phyloP scores from a whole-genome alignment of 53 echinoderm and acorn worm genomes.

The Paracentrotus lividus region DNA sequence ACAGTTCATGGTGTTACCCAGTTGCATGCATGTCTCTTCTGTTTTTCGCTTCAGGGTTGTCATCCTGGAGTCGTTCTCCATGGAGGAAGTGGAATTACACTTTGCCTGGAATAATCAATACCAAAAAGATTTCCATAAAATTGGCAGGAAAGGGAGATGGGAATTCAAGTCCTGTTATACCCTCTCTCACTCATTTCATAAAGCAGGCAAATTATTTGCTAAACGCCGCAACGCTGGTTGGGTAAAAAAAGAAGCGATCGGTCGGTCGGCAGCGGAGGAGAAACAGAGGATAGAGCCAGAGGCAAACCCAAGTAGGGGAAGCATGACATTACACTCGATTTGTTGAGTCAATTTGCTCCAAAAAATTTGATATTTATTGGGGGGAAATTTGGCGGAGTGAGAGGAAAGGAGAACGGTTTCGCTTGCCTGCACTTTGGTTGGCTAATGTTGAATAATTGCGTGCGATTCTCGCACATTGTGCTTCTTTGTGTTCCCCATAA shows the following conservation, averaged over 20 bases:
- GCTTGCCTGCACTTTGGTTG: slow-evolving; percentile 65
- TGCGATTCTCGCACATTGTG: slow-evolving; percentile 52
- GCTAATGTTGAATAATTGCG: slow-evolving; percentile 73
- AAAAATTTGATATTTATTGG: slow-evolving; percentile 74
- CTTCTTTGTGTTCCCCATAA: not conserved
- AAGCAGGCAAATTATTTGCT: slow-evolving; percentile 64
- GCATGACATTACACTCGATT: slow-evolving; percentile 64
- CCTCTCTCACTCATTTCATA: slow-evolving; percentile 62
- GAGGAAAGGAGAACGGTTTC: slow-evolving; percentile 55
- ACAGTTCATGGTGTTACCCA: slow-evolving; percentile 4
- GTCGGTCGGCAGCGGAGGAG: slow-evolving; percentile 17
- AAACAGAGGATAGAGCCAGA: slow-evolving; percentile 45
- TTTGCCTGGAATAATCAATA: slow-evolving; percentile 69
- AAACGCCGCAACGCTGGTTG: slow-evolving; percentile 45
- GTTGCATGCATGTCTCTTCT: not conserved
- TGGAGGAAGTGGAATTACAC: slow-evolving; percentile 49
- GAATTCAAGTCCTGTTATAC: slow-evolving; percentile 49
- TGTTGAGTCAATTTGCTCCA: slow-evolving; percentile 68
- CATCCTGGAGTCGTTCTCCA: not conserved
- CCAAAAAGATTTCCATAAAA: slow-evolving; percentile 68
- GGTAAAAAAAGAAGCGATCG: not conserved
- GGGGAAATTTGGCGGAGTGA: slow-evolving; percentile 33
- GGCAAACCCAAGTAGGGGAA: not conserved
- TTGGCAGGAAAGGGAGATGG: slow-evolving; percentile 60
- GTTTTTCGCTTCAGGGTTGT: not conserved